These are phyloP conservation scores for Melanostigma gelatinosum DNA, from an alignment of 2,113 vertebrate genomes.

Conservation along the genomic window DNA sequence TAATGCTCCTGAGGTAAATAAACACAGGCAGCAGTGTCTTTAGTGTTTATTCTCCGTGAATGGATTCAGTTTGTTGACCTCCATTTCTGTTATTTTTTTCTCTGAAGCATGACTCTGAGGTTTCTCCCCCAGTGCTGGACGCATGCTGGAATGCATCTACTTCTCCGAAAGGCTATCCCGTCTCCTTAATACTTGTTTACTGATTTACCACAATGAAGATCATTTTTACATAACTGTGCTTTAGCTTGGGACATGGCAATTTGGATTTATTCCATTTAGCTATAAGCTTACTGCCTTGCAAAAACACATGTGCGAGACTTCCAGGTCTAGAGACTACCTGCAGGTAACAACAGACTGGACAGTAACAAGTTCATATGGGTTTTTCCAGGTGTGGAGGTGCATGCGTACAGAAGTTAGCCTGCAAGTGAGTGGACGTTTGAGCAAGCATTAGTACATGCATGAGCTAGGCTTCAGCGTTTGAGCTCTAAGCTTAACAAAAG, in stretches of 20 bases:
- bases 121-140: constrained; percentile 1
- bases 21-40: constrained; percentile 26
- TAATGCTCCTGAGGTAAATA: constrained; percentile 10
- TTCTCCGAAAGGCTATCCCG: neutral
- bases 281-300: constrained; percentile 14
- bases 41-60: constrained; percentile 28
- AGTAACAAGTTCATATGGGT: constrained; percentile 5
- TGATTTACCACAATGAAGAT: constrained; percentile 10
- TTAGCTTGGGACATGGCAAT: neutral
- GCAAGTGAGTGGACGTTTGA: neutral
- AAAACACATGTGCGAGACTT: constrained; percentile 49
- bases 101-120: constrained; percentile 17
- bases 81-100: constrained; percentile 39
- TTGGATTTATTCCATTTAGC: neutral
- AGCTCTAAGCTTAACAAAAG: neutral
- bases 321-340: constrained; percentile 55
- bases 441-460: neutral
- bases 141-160: constrained; percentile 44
- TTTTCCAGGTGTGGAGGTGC: constrained; percentile 54
- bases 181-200: constrained; percentile 34
- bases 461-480: constrained; percentile 7
- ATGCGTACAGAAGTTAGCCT: neutral
- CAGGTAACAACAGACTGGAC: constrained; percentile 32
- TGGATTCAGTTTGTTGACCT: constrained; percentile 41
- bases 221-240: constrained; percentile 19